A percentile compares a stretch with the other conserved stretches of the same genome.
Conservation (phyloP, 2,113 vertebrate species). For the Corvus cornix region DNA sequence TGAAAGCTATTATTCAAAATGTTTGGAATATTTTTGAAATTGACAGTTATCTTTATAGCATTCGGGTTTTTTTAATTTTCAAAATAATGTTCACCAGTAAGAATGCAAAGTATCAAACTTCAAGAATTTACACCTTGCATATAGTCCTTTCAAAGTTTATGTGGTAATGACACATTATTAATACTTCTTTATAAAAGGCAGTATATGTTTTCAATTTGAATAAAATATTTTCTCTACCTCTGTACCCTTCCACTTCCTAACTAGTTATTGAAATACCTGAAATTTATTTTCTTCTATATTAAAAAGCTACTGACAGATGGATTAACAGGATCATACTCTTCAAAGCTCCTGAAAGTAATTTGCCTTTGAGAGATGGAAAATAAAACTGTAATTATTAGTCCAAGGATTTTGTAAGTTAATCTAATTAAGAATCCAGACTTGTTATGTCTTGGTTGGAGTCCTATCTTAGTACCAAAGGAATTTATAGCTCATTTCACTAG, state of each 20-base stretch:
- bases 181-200: neutral
- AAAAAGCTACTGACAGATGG: neutral
- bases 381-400: slow-evolving; percentile 3
- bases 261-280: neutral
- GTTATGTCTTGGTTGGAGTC: neutral
- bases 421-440: slow-evolving; percentile 24
- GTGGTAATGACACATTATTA: neutral
- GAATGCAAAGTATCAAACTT: neutral
- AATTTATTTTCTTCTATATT: neutral
- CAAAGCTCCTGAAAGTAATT: neutral
- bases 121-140: neutral
- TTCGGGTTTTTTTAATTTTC: neutral
- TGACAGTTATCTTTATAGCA: neutral
- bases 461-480: neutral
- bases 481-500: slow-evolving; percentile 5
- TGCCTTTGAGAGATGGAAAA: neutral
- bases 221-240: neutral
- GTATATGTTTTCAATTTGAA: neutral
- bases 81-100: neutral
- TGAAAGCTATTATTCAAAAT: neutral
- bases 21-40: neutral
- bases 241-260: neutral
- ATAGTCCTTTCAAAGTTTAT: neutral
- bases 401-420: slow-evolving; percentile 9
- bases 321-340: neutral